These are phyloP conservation scores for Mormyrops boulengeri DNA, from an alignment of 2,797 vertebrate genomes.

Conservation along the genomic window DNA sequence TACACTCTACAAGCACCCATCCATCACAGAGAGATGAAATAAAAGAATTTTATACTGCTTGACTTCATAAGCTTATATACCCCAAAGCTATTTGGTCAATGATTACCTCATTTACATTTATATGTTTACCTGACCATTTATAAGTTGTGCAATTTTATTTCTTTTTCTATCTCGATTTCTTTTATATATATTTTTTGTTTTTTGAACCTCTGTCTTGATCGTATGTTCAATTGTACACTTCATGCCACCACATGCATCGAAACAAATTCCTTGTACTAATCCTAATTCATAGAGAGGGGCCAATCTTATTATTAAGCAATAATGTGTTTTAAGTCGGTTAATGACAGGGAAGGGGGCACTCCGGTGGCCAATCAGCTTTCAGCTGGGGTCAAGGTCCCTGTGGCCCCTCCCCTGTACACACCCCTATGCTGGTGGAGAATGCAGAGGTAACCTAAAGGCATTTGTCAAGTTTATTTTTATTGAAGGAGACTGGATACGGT, in stretches of 20 bases:
- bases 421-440: background rate
- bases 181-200: background rate
- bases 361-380: background rate
- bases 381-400: background rate
- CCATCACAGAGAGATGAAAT: background rate
- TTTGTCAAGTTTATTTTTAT: background rate
- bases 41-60: background rate
- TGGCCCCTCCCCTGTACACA: background rate
- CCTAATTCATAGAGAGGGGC: background rate
- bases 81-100: background rate
- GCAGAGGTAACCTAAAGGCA: background rate
- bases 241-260: background rate
- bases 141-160: background rate
- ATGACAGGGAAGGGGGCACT: background rate
- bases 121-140: background rate
- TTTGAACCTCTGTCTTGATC: background rate
- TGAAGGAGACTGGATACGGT: background rate
- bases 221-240: background rate
- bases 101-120: background rate
- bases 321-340: background rate
- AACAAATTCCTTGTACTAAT: background rate
- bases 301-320: background rate
- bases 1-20: background rate
- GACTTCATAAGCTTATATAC: background rate
- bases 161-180: background rate